phyloP scores from a whole-genome alignment of 2,113 vertebrate species.

The Aphyosemion australe region DNA sequence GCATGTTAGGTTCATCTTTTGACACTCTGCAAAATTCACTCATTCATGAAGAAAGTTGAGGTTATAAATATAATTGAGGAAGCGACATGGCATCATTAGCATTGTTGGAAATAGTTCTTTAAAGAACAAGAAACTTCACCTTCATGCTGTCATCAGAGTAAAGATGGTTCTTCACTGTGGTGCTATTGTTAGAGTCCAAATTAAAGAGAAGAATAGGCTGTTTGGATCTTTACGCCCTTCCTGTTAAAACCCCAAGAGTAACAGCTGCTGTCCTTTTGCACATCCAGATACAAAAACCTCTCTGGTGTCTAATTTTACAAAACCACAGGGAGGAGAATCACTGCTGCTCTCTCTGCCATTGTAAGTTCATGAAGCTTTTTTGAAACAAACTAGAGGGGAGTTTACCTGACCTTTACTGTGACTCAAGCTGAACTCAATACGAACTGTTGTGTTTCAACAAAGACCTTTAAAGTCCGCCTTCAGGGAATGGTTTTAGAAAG shows the following conservation, averaged over 20 bases:
- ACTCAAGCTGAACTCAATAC: conserved; percentile 45
- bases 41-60: too few relatives aligned
- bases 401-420: conserved; percentile 31
- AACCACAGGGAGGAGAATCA: conserved; percentile 22
- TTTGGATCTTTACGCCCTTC: conserved; percentile 39
- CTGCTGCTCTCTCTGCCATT: too few relatives aligned
- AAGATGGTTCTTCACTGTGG: neutral
- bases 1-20: too few relatives aligned
- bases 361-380: too few relatives aligned
- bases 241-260: conserved; percentile 19
- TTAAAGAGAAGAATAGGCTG: conserved; percentile 46
- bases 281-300: conserved; percentile 55
- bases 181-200: conserved; percentile 52
- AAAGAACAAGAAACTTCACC: too few relatives aligned
- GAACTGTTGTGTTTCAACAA: conserved; percentile 19
- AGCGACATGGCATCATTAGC: too few relatives aligned
- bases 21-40: too few relatives aligned
- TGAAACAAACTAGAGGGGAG: conserved; percentile 14
- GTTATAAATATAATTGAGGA: too few relatives aligned
- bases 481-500: neutral
- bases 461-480: neutral
- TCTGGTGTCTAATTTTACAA: conserved; percentile 53
- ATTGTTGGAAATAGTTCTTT: too few relatives aligned
- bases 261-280: conserved; percentile 34
- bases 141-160: too few relatives aligned